phyloP scores from a whole-genome alignment of 2,113 vertebrate genomes.

The Clarias batrachus region DNA sequence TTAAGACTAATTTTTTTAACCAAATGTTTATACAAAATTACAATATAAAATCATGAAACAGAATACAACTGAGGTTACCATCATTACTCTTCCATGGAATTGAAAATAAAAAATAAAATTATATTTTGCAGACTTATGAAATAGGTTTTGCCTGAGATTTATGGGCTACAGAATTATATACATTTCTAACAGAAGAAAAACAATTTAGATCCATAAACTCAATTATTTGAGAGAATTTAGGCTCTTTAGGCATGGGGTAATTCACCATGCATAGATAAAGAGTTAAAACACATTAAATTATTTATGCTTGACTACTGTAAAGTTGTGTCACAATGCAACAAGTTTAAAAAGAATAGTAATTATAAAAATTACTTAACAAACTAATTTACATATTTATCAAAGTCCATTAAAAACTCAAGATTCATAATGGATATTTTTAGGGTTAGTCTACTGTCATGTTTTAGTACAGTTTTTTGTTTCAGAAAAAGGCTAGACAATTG shows the following conservation, averaged over 20 bases:
- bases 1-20: not conserved
- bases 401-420: not conserved
- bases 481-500: not conserved
- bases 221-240: not conserved
- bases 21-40: slow-evolving; percentile 1
- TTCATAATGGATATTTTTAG: too few relatives aligned
- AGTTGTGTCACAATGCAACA: not conserved
- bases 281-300: not conserved
- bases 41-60: slow-evolving; percentile 2
- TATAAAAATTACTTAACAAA: not conserved
- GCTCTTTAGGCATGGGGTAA: not conserved
- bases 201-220: not conserved
- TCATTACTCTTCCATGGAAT: not conserved
- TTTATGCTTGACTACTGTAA: not conserved
- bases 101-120: not conserved
- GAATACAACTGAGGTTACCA: not conserved
- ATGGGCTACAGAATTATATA: not conserved
- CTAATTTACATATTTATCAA: not conserved
- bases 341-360: not conserved
- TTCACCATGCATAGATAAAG: not conserved
- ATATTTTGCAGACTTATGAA: not conserved
- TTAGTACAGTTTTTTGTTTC: too few relatives aligned
- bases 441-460: not conserved
- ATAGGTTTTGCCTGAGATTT: not conserved
- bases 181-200: not conserved